Percentiles rank a stretch among this genome's conserved stretches.
Conservation (phyloP, 2,797 vertebrate species). For the Ambastaia sidthimunki region DNA sequence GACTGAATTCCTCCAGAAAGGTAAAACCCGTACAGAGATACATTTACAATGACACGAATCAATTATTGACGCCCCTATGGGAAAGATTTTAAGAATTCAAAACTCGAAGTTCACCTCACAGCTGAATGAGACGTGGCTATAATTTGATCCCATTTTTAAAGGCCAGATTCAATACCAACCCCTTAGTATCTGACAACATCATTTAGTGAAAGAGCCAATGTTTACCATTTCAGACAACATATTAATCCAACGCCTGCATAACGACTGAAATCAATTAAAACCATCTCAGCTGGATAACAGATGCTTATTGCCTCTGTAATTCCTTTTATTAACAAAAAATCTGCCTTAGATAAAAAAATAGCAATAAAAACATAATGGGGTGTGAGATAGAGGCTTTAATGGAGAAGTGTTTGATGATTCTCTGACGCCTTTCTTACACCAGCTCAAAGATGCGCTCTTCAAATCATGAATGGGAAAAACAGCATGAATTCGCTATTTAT, state of each 20-base stretch:
- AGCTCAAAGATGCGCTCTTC: not conserved
- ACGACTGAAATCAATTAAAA: not conserved
- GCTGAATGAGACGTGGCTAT: not conserved
- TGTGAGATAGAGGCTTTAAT: not conserved
- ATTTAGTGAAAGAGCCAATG: not conserved
- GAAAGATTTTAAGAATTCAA: not conserved
- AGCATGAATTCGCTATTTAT: not conserved
- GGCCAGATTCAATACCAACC: not conserved
- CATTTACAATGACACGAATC: not conserved
- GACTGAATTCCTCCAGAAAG: not conserved
- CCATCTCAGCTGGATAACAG: not conserved
- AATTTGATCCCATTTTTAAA: not conserved
- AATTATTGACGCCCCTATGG: not conserved
- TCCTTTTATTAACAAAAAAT: not conserved
- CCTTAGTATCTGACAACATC: not conserved
- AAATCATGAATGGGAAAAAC: not conserved
- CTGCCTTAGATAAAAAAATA: not conserved
- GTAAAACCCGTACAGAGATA: not conserved
- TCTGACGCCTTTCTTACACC: not conserved
- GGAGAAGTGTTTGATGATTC: not conserved
- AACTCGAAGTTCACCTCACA: not conserved
- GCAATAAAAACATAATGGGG: not conserved
- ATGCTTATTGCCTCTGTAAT: not conserved
- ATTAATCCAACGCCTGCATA: not conserved
- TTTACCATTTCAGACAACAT: constrained; percentile 3